phyloP scores from a whole-genome alignment of 2,888 invertebrate species.

The Bembecia ichneumoniformis region DNA sequence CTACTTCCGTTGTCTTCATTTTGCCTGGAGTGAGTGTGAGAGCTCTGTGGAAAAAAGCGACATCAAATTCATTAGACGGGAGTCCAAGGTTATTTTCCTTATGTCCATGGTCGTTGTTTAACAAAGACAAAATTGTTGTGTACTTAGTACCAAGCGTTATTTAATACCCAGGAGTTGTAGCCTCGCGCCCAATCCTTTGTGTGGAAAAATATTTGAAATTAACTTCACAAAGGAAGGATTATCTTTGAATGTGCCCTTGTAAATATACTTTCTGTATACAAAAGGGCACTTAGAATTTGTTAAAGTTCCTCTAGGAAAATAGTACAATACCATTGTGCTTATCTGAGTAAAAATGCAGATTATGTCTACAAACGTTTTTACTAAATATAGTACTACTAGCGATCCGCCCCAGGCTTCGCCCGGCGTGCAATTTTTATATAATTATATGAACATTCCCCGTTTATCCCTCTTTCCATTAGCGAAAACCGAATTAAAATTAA shows the following conservation, averaged over 20 bases:
- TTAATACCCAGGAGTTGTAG: not conserved
- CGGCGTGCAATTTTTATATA: too few species aligned
- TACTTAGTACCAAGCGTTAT: not conserved
- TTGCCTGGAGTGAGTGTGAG: slow-evolving; percentile 79
- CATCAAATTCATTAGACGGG: too few species aligned
- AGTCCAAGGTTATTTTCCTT: not conserved
- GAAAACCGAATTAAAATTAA: too few species aligned
- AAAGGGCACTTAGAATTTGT: not conserved
- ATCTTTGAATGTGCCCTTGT: not conserved
- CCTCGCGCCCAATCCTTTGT: not conserved
- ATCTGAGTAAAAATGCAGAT: too few species aligned
- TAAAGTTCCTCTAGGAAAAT: too few species aligned
- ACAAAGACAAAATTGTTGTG: not conserved
- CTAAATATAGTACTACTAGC: too few species aligned
- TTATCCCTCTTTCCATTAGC: too few species aligned
- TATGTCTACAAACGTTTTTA: too few species aligned
- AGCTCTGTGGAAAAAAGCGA: slow-evolving; percentile 41
- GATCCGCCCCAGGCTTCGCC: too few species aligned
- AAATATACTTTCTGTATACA: not conserved
- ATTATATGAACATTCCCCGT: too few species aligned
- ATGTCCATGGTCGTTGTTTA: not conserved
- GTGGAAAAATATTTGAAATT: not conserved
- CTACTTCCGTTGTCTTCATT: slow-evolving; percentile 70
- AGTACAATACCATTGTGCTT: too few species aligned
- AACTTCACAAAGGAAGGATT: not conserved